A percentile compares a stretch with the other conserved stretches of the same genome.
Conservation (phyloP, 1,140 invertebrate genomes). For the Bombus cullumanus region DNA sequence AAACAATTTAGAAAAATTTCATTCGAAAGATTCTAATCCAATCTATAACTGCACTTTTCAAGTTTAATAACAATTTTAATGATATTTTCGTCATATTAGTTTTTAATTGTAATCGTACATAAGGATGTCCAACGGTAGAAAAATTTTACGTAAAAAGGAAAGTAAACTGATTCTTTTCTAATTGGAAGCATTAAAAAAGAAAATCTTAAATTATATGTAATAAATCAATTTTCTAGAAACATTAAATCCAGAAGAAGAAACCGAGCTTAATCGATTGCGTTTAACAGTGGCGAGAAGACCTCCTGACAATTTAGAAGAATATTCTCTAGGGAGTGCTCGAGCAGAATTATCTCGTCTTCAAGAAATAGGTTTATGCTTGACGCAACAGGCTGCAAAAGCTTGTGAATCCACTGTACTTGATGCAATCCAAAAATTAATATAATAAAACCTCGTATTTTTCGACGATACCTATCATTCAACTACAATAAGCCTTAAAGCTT, state of each 20-base stretch:
- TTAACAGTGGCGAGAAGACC: conserved; percentile 3
- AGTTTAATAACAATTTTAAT: too few relatives aligned
- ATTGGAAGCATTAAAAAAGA: neutral
- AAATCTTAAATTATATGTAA: neutral
- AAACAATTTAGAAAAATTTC: neutral
- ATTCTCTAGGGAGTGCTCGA: neutral
- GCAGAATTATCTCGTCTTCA: conserved; percentile 22
- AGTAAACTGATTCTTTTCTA: neutral
- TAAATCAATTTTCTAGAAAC: conserved; percentile 19
- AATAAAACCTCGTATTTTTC: neutral
- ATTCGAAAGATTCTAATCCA: too few relatives aligned
- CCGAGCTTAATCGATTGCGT: conserved; percentile 4
- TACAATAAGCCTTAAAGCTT: too few relatives aligned
- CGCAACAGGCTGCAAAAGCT: conserved; percentile 34
- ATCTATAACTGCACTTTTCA: too few relatives aligned
- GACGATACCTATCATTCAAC: too few relatives aligned
- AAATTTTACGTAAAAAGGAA: neutral
- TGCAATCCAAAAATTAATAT: conserved; percentile 17
- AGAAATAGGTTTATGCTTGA: conserved; percentile 35
- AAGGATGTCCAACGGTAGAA: neutral
- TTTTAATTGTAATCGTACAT: neutral
- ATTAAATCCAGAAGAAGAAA: conserved; percentile 13
- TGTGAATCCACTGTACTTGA: conserved; percentile 32
- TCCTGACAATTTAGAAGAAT: neutral
- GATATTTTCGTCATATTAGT: too few relatives aligned